Conservation (phyloP, 2,797 vertebrate species). For the Uromys caudimaculatus region DNA sequence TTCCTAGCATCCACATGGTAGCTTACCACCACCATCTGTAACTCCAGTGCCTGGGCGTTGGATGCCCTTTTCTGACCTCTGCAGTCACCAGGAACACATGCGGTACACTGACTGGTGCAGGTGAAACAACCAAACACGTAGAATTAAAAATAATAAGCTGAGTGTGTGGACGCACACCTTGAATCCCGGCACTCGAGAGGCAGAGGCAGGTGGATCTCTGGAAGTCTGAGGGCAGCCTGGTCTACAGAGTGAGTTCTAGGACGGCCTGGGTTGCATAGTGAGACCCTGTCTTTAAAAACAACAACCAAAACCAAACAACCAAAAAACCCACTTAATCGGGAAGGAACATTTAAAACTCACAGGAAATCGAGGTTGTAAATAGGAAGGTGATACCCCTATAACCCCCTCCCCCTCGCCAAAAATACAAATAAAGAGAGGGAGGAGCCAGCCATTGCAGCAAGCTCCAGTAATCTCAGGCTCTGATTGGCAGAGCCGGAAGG, state of each 20-base stretch:
- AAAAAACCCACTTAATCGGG: no score
- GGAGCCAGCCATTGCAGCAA: not conserved
- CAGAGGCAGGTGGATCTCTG: not conserved
- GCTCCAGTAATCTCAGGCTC: not conserved
- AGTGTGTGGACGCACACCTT: accelerated
- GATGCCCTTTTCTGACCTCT: not conserved
- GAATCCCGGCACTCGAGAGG: no score
- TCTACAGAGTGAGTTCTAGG: not conserved
- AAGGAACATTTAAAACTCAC: not conserved
- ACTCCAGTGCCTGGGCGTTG: not conserved
- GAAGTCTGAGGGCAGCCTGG: not conserved
- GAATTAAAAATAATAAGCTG: not conserved
- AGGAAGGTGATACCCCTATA: not conserved
- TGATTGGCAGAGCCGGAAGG: not conserved
- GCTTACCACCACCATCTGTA: not conserved
- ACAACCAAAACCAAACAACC: not conserved
- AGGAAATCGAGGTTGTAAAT: not conserved
- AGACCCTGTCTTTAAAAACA: not conserved
- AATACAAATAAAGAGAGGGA: not conserved
- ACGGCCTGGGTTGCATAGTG: not conserved
- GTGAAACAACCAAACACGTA: no score
- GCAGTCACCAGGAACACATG: not conserved
- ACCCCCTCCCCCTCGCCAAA: not conserved
- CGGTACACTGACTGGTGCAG: not conserved
- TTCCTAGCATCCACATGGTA: not conserved